Evolutionary conservation across 1,140 invertebrate species (phyloP), one percentile per base, ranked within the genome.

Genomic region (Goniozus legneri): DNA sequence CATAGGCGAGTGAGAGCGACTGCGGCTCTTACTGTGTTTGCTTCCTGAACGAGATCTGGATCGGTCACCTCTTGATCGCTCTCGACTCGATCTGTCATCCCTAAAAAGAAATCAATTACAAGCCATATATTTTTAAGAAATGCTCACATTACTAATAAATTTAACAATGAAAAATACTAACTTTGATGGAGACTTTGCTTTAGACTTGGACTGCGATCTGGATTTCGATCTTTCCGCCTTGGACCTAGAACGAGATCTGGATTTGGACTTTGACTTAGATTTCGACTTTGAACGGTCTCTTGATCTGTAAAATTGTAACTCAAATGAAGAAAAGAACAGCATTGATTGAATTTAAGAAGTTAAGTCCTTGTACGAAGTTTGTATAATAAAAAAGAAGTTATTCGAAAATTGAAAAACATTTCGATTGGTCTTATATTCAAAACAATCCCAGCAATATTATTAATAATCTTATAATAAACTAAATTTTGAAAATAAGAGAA

Each of bases 171-270:
- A 35, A 38, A 43, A 52, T 61, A 74, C 71, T 72, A 68, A 77
- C 69, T 76, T 74, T 55, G 75, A 78, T 36, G 75, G 72, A 49
- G 77, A 78, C 66, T 77, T 79, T 56, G 71, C 77, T 70, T 73
- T 78, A 55, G 74, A 74, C 67, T 82, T 80, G 48, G 78, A 81
- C 59, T 77, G 75, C 54, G 81, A 82, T 52, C 79, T 76, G 50
- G 80, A 80, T 60, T 82, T 82, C 50, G 79, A 82, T 58, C 78
- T 78, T 54, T 79, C 77, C 61, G 75, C 64, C 58, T 77, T 75
- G 46, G 77, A 79, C 47, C 74, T 75, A 57, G 80, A 81, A 56
- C 76, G 75, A 61, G 80, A 81, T 68, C 80, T 76, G 41, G 80
- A 82, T 65, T 79, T 79, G 50, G 80, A 79, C 62, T 77, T 79